Evolutionary conservation across 2,113 vertebrate species (phyloP), one percentile per base, ranked within the genome.

Genomic region (Puma concolor): DNA sequence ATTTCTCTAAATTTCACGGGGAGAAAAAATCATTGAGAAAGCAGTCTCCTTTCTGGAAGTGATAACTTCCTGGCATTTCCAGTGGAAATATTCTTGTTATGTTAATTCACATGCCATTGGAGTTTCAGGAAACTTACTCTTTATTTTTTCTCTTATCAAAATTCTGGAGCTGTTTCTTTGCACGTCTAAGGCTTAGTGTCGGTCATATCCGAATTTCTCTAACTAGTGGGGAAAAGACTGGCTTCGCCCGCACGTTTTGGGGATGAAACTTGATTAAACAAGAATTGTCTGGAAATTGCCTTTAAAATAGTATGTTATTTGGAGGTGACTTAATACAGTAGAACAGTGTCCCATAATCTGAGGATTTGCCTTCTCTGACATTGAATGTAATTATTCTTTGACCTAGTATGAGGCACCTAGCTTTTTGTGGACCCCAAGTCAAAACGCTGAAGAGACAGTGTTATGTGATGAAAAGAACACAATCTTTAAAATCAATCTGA

Each of bases 381-480:
- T 25, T 67, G 66, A 69, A 95, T 92, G 27, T 95, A 80, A 80
- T 88, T 93, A 90, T 86, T 97, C 52, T 97, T 93, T 97, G 76
- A 91, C 57, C 10, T 79, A 60, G 2, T 72, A 63, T 77, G 63
- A 96, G 38, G 25, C 38, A 66, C 31, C 50, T 80, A 38, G 67
- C 36, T 88, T 95, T 97, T 80, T 88, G 52, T 69, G 54, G 76
- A 72, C 25, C 48, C 31, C 82, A 64, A 69, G 36, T 88, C 36
- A 74, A 33, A 93, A 91, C 91, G 38, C 41, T 67, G 21, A 93
- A 88, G 76, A 95, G 25, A 2, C 31, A 71, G 4, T 79, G 2
- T 76, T 88, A 44, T 38, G 10, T 66, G 83, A 79, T 79, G 33
- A 87, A 44, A 77, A 92, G 63, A 82, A 17, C 4, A 84, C 10